A percentile compares a stretch with the other conserved stretches of the same genome.
Evolutionary conservation across 2,888 invertebrate genomes (phyloP).

Genomic region (Vesta saturnalis): DNA sequence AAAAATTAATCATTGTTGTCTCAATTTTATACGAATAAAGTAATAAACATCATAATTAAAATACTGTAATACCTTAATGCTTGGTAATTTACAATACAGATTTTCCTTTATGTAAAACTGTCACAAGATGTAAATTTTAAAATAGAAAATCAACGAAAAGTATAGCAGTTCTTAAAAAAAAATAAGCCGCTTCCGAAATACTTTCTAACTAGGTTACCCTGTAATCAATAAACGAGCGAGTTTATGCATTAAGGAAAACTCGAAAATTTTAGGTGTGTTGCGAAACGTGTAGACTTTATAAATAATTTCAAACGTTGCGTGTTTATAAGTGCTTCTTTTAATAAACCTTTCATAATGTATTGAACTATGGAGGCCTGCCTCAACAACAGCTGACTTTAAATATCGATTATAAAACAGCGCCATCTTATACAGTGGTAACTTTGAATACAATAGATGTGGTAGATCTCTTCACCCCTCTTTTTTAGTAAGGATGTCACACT

Average conservation of each 20-base stretch:
- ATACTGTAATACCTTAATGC: too few relatives aligned
- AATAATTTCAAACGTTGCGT: slow-evolving; percentile 10
- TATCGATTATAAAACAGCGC: slow-evolving; percentile 31
- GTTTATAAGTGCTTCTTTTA: slow-evolving; percentile 14
- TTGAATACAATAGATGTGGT: too few relatives aligned
- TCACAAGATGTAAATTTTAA: too few relatives aligned
- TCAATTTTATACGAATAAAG: too few relatives aligned
- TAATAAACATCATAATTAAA: too few relatives aligned
- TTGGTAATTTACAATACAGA: too few relatives aligned
- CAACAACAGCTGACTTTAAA: slow-evolving; percentile 32
- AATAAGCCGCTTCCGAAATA: background rate
- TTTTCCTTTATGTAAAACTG: too few relatives aligned
- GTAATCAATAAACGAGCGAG: background rate
- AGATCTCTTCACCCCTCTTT: too few relatives aligned
- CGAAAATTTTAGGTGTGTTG: background rate
- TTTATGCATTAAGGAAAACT: background rate
- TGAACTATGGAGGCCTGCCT: slow-evolving; percentile 24
- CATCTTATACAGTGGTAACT: slow-evolving; percentile 24
- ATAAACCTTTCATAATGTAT: slow-evolving; percentile 16
- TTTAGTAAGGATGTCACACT: too few relatives aligned
- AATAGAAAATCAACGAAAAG: too few relatives aligned
- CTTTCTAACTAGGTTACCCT: background rate
- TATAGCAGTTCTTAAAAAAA: too few relatives aligned
- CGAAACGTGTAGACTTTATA: background rate
- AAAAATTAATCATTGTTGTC: too few relatives aligned